Evolutionary conservation across 2,888 invertebrate genomes (phyloP), one percentile per base, ranked within the genome.

Genomic region (Drosophila macrospina): DNA sequence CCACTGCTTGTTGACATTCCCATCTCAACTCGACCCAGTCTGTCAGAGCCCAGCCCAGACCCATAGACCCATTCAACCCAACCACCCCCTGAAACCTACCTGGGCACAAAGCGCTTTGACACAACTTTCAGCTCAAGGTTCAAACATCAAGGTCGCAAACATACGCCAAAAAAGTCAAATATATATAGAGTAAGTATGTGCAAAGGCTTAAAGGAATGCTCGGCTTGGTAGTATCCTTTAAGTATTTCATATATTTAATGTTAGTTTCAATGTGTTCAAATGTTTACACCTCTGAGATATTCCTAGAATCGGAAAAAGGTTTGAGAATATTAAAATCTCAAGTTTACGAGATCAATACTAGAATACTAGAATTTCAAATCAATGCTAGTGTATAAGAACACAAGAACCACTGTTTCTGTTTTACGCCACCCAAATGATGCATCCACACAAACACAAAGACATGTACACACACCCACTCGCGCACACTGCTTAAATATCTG

Each of bases 111-210:
- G 70, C 78, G 72, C 72, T 80, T 67, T 72, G 81, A 78, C 80
- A 76, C 78, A 78, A 80, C 77, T 80, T 78, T 76, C 63, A 80
- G 67, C 69, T 78, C 77, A 76, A 78, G 78, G 78, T 78, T 78
- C 78, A 78, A 78, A 78, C n/a, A n/a, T n/a, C n/a, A n/a, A n/a
- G n/a, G 78, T 78, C 74, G 61, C 75, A 75, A 71, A 70, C 74
- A 68, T 55, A 74, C 63, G 69, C 69, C 71, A 74, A 28, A 59
- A 63, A n/a, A 47, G 11, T 8, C 36, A 15, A 13, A 16, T 20
- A 36, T 28, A 26, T 47, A 30, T 15, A 20, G 26, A 47, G 13
- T 7, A 56, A 57, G 59, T 57, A 69, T 45, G 61, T 24, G 32
- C 24, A 16, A 10, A 26, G 4, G 6, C 5, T 10, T 36, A 10